These are phyloP conservation scores for Tichodroma muraria DNA, from an alignment of 2,113 vertebrate genomes.

Conservation along the genomic window DNA sequence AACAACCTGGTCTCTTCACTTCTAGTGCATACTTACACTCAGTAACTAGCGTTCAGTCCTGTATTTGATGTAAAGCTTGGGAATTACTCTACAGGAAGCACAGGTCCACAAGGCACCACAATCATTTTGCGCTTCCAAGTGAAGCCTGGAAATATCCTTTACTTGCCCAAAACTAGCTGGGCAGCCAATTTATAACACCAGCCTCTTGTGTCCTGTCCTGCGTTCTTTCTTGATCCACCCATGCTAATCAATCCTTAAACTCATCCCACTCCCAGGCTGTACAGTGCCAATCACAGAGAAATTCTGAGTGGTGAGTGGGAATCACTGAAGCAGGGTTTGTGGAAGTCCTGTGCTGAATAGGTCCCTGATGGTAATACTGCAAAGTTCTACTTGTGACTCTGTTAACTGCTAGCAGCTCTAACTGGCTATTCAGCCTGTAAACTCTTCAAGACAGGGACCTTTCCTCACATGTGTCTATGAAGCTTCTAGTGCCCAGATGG, in stretches of 20 bases:
- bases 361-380: not conserved
- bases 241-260: not conserved
- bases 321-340: not conserved
- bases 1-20: not conserved
- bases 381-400: not conserved
- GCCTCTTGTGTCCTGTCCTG: not conserved
- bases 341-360: not conserved
- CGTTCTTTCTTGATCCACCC: not conserved
- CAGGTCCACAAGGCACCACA: not conserved
- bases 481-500: constrained; percentile 40
- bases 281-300: not conserved
- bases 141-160: not conserved
- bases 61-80: not conserved
- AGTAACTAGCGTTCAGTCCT: not conserved
- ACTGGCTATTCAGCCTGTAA: not conserved
- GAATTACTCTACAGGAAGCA: not conserved
- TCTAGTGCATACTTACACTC: not conserved
- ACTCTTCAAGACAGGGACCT: constrained; percentile 1
- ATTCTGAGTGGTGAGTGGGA: not conserved
- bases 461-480: not conserved
- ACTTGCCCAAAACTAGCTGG: not conserved
- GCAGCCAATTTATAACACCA: not conserved
- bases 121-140: not conserved
- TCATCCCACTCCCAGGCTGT: not conserved
- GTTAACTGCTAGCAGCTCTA: not conserved